phyloP scores from a whole-genome alignment of 2,113 vertebrate species.

The Notiomystis cincta region DNA sequence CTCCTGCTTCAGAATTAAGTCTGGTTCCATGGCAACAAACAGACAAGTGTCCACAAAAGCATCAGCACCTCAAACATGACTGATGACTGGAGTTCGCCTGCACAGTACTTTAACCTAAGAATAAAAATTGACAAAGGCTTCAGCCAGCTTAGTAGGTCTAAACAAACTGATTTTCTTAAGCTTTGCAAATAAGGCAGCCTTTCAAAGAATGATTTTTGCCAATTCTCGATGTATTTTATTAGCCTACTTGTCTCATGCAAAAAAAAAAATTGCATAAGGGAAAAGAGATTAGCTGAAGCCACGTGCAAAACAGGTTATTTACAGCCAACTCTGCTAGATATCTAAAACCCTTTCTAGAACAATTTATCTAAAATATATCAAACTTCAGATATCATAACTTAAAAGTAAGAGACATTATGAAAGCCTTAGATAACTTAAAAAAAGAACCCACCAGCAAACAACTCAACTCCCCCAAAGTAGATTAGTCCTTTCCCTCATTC shows the following conservation, averaged over 20 bases:
- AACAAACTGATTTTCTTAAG: neutral
- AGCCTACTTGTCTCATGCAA: neutral
- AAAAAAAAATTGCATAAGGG: neutral
- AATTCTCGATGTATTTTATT: neutral
- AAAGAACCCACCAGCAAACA: neutral
- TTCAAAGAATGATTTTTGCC: neutral
- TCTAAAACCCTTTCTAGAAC: neutral
- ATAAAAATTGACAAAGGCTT: neutral
- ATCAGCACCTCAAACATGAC: slow-evolving; percentile 9
- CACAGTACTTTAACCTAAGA: neutral
- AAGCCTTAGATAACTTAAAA: neutral
- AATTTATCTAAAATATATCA: neutral
- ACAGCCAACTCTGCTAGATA: neutral
- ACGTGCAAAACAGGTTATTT: neutral
- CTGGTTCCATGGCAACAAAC: slow-evolving; percentile 49
- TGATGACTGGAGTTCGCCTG: neutral
- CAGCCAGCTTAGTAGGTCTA: neutral
- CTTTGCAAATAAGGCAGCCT: neutral
- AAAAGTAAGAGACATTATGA: neutral
- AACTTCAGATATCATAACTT: neutral
- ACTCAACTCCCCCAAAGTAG: rapidly evolving
- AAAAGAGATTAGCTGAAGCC: neutral
- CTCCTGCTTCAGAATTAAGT: slow-evolving; percentile 9
- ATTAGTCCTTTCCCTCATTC: neutral
- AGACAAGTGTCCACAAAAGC: slow-evolving; percentile 24